phyloP scores from a whole-genome alignment of 2,113 vertebrate genomes.

The Limnothrissa miodon region DNA sequence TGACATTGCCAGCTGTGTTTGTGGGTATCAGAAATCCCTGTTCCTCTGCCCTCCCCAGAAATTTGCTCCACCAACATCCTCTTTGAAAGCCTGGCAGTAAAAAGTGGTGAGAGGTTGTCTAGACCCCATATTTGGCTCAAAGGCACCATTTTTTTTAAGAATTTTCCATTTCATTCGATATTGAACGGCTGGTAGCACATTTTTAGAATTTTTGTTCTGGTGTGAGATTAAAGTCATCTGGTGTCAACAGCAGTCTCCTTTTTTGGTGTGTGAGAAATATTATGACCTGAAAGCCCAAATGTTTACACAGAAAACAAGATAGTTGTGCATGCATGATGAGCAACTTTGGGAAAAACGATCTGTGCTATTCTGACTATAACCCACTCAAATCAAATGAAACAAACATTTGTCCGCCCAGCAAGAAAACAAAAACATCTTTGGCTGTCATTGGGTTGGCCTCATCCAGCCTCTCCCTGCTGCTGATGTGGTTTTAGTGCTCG shows the following conservation, averaged over 20 bases:
- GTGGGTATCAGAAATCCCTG: conserved; percentile 1
- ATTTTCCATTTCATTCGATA: conserved; percentile 48
- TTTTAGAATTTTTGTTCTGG: conserved; percentile 25
- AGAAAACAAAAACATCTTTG: background rate
- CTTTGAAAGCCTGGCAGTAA: conserved; percentile 31
- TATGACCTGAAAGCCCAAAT: background rate
- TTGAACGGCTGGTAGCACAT: conserved; percentile 45
- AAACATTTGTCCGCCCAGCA: background rate
- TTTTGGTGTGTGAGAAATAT: background rate
- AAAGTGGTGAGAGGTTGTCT: conserved; percentile 53
- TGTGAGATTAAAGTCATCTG: background rate
- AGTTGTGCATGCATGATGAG: too few relatives aligned
- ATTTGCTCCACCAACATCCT: conserved; percentile 12
- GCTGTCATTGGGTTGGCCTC: background rate
- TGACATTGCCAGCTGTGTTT: conserved; percentile 20
- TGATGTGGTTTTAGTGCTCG: background rate
- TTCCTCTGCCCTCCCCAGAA: background rate
- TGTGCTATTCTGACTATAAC: too few relatives aligned
- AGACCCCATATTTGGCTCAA: conserved; percentile 41
- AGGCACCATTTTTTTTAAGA: conserved; percentile 29
- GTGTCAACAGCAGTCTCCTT: background rate
- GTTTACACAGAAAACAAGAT: too few relatives aligned
- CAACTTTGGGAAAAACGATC: too few relatives aligned
- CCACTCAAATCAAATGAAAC: too few relatives aligned
- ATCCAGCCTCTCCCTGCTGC: background rate